Conservation (phyloP, 2,888 invertebrate genomes). For the Nomada fucata region DNA sequence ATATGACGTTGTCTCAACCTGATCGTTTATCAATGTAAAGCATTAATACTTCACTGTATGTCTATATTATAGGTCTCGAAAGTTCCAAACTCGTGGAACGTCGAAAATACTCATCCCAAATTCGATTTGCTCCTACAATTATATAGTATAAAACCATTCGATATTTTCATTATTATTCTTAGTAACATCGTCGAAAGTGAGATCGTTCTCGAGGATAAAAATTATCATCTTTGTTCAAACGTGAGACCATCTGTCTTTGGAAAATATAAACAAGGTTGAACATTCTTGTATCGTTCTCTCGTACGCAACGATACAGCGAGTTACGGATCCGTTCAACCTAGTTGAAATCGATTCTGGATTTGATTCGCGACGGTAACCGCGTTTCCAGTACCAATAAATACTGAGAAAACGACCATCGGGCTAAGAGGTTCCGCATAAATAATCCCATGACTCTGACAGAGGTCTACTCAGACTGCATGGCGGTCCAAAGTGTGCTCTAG, state of each 20-base stretch:
- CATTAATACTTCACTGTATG: too few relatives aligned
- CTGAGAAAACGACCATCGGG: slow-evolving; percentile 66
- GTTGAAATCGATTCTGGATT: slow-evolving; percentile 62
- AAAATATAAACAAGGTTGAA: slow-evolving; percentile 25
- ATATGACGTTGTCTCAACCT: too few relatives aligned
- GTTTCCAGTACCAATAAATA: slow-evolving; percentile 69
- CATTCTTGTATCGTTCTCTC: slow-evolving; percentile 13
- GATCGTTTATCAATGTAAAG: too few relatives aligned
- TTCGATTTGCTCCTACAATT: too few relatives aligned
- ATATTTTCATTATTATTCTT: too few relatives aligned
- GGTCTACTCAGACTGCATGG: slow-evolving; percentile 63
- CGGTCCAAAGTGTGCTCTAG: slow-evolving; percentile 70
- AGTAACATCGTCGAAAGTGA: too few relatives aligned
- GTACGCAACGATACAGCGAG: slow-evolving; percentile 36
- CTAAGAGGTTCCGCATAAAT: slow-evolving; percentile 71
- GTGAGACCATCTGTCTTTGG: slow-evolving; percentile 15
- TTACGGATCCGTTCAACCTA: slow-evolving; percentile 50
- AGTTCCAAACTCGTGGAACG: too few relatives aligned
- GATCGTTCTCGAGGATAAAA: background rate
- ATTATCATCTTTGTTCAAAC: slow-evolving; percentile 5
- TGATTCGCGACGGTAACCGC: slow-evolving; percentile 53
- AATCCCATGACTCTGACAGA: slow-evolving; percentile 75
- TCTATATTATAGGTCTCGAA: too few relatives aligned
- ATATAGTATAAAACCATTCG: too few relatives aligned
- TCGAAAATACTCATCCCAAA: too few relatives aligned